Evolutionary conservation across 2,888 invertebrate genomes (phyloP).

Genomic region (Colletes collaris): DNA sequence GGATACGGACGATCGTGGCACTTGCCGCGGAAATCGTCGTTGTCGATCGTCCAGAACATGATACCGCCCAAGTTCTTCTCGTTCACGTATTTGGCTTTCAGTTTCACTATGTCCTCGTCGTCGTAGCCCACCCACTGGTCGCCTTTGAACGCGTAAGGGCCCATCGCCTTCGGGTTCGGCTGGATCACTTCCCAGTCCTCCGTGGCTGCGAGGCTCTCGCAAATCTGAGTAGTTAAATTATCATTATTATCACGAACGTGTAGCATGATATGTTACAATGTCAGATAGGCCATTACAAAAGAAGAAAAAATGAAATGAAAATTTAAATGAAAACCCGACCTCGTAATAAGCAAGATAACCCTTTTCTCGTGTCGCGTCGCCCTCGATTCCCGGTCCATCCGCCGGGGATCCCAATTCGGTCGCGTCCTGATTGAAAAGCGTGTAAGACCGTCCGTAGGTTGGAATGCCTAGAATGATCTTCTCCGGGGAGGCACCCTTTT

Average conservation of each 20-base stretch:
- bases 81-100: conserved; percentile 93
- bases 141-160: conserved; percentile 93
- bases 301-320: neutral
- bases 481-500: conserved; percentile 90
- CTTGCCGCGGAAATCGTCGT: conserved; percentile 96
- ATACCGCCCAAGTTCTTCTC: conserved; percentile 94
- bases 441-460: conserved; percentile 95
- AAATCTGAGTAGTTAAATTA: conserved; percentile 85
- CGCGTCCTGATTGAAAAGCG: conserved; percentile 93
- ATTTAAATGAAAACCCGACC: conserved; percentile 83
- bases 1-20: conserved; percentile 95
- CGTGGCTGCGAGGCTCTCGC: conserved; percentile 90
- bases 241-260: too few species aligned
- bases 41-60: conserved; percentile 97
- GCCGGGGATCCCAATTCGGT: conserved; percentile 94
- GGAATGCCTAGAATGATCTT: conserved; percentile 95
- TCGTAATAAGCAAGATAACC: conserved; percentile 97
- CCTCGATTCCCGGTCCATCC: conserved; percentile 95
- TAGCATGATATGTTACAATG: too few species aligned
- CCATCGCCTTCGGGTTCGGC: conserved; percentile 92
- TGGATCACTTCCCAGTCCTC: conserved; percentile 93
- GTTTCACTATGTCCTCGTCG: conserved; percentile 91
- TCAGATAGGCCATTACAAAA: too few species aligned
- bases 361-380: conserved; percentile 95
- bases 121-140: conserved; percentile 98